Base-by-base conservation (phyloP, 2,797 vertebrate genomes). In the Clamator glandarius region DNA sequence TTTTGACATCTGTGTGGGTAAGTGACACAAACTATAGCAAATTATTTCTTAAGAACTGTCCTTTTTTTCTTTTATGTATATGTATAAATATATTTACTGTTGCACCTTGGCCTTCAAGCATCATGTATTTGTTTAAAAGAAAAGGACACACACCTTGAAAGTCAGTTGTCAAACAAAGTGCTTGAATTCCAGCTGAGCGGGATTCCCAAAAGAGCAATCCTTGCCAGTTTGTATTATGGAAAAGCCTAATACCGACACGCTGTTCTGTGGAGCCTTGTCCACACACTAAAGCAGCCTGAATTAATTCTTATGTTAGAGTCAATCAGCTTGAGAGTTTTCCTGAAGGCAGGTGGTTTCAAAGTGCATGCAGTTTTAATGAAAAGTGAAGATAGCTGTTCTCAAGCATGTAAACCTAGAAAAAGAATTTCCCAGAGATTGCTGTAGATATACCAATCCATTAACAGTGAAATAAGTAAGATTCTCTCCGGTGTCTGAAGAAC, bases 241-340 rank as follows among this genome's bases (percentile, higher is more conserved):
- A 90, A 88, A 94, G 57, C 76, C 92, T 92, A 84, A 94, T 51
- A 67, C 95, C 39, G 5, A 78, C 80, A 63, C 6, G 3, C 76
- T 90, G 52, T 42, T 95, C 84, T 78, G 80, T n/a, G 67, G 66
- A 92, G 91, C 70, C 79, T 91, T 70, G 55, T 89, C 92, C 89
- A 61, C 10, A 3, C 74, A 8, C 76, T 91, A 52, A 69, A 91
- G 85, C 92, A 94, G 87, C 85, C 93, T 84, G 95, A 96, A 96
- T 97, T 96, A 96, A 96, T 96, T 97, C 95, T 95, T 74, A 67
- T 88, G 91, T 95, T 95, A 82, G 82, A 96, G 76, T 92, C 92
- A 93, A 92, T 96, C 92, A 93, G 85, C 87, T 39, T 78, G 92
- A 95, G 94, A 96, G 87, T 94, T 96, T 93, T 96, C 91, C 90